These are phyloP conservation scores for Scopus umbretta DNA, from an alignment of 2,113 vertebrate species.

Conservation along the genomic window DNA sequence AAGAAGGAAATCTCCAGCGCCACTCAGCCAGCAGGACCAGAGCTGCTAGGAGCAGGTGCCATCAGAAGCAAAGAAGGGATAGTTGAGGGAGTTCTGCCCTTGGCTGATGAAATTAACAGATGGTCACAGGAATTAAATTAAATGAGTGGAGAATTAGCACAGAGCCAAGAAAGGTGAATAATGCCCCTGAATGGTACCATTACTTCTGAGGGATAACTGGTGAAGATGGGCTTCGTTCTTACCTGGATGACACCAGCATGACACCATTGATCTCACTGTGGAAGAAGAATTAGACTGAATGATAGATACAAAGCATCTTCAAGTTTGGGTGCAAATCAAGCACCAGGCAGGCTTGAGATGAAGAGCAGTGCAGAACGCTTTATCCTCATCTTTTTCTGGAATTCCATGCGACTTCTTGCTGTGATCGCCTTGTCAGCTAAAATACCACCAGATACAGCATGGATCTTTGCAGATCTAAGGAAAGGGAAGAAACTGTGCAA, in stretches of 20 bases:
- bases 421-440: not conserved
- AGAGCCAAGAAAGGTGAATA: not conserved
- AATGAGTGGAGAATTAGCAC: not conserved
- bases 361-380: not conserved
- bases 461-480: not conserved
- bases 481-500: not conserved
- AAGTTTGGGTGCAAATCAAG: not conserved
- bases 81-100: not conserved
- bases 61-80: not conserved
- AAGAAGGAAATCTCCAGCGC: accelerated
- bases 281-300: not conserved
- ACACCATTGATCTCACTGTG: not conserved
- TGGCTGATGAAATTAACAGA: not conserved
- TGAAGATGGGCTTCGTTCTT: not conserved
- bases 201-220: not conserved
- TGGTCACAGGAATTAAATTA: not conserved
- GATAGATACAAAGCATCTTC: not conserved
- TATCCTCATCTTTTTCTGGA: not conserved
- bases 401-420: not conserved
- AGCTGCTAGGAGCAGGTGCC: not conserved
- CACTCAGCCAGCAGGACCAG: not conserved
- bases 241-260: not conserved
- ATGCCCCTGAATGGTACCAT: not conserved
- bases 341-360: not conserved
- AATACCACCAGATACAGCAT: not conserved